Percentiles rank a stretch among this genome's conserved stretches.
phyloP scores from a whole-genome alignment of 2,888 invertebrate genomes.

The Drosophila dives region DNA sequence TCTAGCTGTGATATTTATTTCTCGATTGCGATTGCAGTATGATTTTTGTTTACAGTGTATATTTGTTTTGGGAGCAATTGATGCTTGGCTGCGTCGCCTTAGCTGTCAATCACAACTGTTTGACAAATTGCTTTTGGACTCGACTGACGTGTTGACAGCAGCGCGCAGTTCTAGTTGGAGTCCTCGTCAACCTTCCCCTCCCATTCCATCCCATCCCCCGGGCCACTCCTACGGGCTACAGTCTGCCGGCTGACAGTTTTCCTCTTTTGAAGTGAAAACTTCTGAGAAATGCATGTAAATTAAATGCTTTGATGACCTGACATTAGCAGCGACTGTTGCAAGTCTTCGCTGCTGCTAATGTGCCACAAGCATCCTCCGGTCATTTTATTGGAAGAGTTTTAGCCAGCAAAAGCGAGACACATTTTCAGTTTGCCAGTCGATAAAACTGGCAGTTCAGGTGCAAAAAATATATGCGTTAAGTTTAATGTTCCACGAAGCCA shows the following conservation, averaged over 20 bases:
- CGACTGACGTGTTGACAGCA: conserved; percentile 69
- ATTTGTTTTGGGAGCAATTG: conserved; percentile 28
- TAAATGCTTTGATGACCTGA: conserved; percentile 26
- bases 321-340: conserved; percentile 19
- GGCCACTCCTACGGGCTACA: not conserved
- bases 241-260: conserved; percentile 17
- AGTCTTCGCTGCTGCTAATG: not conserved
- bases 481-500: conserved; percentile 60
- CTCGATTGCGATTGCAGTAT: too few species aligned
- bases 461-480: conserved; percentile 49
- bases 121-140: conserved; percentile 79
- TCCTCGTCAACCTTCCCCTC: not conserved
- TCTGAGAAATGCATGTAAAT: conserved; percentile 48
- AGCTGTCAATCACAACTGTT: conserved; percentile 78
- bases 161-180: conserved; percentile 1
- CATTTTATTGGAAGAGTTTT: not conserved
- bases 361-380: conserved; percentile 2
- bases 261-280: conserved; percentile 32
- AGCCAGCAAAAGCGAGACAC: conserved; percentile 35
- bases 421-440: conserved; percentile 58
- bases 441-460: conserved; percentile 52
- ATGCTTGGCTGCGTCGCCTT: conserved; percentile 56
- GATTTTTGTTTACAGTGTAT: conserved; percentile 4
- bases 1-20: not conserved
- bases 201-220: not conserved